These are phyloP conservation scores for Drosophila persimilis DNA, from an alignment of 1,140 invertebrate genomes.

Conservation along the genomic window DNA sequence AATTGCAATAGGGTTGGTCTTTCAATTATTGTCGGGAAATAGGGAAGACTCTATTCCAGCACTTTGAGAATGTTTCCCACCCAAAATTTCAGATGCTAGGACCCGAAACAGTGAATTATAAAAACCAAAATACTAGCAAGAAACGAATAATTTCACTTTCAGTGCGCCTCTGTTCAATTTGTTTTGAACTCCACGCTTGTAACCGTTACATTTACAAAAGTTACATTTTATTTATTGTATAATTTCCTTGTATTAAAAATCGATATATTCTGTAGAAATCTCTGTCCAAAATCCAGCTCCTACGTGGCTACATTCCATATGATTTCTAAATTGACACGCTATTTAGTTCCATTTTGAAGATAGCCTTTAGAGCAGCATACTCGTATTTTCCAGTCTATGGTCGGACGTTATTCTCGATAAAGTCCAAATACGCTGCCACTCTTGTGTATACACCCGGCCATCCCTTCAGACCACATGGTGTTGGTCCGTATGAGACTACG, in stretches of 20 bases:
- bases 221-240: constrained; percentile 69
- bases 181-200: constrained; percentile 44
- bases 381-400: constrained; percentile 17
- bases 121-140: constrained; percentile 50
- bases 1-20: constrained; percentile 45
- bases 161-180: constrained; percentile 32
- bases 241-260: constrained; percentile 59
- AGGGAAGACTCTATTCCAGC: constrained; percentile 31
- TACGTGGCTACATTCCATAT: too few relatives aligned
- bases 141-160: constrained; percentile 27
- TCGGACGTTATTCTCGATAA: constrained; percentile 85
- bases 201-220: constrained; percentile 43
- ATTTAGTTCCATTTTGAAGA: background rate
- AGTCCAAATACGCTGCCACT: constrained; percentile 87
- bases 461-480: constrained; percentile 87
- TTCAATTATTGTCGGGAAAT: constrained; percentile 25
- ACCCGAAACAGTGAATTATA: constrained; percentile 32
- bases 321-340: background rate
- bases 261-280: constrained; percentile 24
- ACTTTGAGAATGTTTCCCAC: constrained; percentile 16
- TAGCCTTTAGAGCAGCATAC: background rate
- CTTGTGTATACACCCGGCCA: constrained; percentile 91
- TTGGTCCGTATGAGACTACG: constrained; percentile 90
- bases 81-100: constrained; percentile 22
- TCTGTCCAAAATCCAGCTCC: background rate